Conservation (phyloP, 2,888 invertebrate genomes). For the Parasteatoda lunata region DNA sequence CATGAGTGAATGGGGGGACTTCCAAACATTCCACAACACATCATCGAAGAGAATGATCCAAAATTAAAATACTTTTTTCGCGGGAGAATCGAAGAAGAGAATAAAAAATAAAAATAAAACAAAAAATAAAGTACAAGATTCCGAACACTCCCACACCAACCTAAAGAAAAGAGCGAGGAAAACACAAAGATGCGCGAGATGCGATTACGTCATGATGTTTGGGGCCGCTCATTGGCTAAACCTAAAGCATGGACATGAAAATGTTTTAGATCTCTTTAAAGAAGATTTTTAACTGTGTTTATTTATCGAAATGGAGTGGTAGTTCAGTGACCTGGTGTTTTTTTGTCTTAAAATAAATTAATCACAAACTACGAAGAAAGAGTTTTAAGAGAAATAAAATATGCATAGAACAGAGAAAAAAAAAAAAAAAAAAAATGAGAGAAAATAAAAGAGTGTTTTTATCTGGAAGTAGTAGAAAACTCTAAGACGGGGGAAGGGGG, state of each 20-base stretch:
- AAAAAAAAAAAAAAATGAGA: neutral
- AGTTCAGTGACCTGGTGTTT: too few relatives aligned
- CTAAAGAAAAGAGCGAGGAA: constrained; percentile 31
- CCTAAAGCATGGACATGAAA: too few relatives aligned
- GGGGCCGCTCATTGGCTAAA: constrained; percentile 1
- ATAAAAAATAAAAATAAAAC: neutral
- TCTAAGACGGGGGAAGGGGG: too few relatives aligned
- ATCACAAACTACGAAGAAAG: too few relatives aligned
- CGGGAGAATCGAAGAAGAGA: constrained; percentile 11
- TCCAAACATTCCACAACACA: neutral
- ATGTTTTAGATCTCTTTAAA: too few relatives aligned
- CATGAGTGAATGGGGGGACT: neutral
- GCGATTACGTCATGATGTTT: constrained; percentile 32
- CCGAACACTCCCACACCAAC: constrained; percentile 4
- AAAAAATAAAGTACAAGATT: neutral
- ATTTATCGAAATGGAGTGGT: too few relatives aligned
- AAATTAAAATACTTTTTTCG: constrained; percentile 40
- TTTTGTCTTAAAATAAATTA: too few relatives aligned
- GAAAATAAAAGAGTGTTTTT: too few relatives aligned
- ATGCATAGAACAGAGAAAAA: neutral
- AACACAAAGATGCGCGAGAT: constrained; percentile 38
- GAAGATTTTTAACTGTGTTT: too few relatives aligned
- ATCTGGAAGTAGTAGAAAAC: too few relatives aligned
- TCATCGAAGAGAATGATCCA: constrained; percentile 33
- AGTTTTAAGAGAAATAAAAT: neutral